Evolutionary conservation across 2,797 vertebrate genomes (phyloP).

Genomic region (Clarias laeviceps): DNA sequence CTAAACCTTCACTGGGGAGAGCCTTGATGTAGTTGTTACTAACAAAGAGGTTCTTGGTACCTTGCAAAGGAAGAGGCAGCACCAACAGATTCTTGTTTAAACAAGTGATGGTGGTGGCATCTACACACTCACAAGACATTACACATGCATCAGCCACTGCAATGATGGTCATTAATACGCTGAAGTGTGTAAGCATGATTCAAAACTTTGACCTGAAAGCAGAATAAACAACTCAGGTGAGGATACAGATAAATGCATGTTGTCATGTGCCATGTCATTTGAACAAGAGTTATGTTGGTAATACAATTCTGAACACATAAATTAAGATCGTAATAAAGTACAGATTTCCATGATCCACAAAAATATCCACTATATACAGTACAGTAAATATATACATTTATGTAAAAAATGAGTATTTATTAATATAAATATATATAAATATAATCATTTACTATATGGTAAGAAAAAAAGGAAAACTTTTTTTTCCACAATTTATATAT

Average conservation of each 20-base stretch:
- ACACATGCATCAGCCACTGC: conserved; percentile 59
- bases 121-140: conserved; percentile 57
- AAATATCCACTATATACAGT: neutral
- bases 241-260: neutral
- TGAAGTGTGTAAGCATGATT: conserved; percentile 52
- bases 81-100: conserved; percentile 47
- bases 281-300: neutral
- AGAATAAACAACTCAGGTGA: neutral
- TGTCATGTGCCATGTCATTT: neutral
- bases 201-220: conserved; percentile 23
- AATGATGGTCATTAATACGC: conserved; percentile 36
- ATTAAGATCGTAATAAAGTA: neutral
- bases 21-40: conserved; percentile 64
- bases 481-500: neutral
- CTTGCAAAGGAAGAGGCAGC: conserved; percentile 61
- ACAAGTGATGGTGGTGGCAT: conserved; percentile 58
- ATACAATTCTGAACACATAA: neutral
- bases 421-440: neutral
- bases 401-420: neutral
- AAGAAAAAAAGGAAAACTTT: neutral
- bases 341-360: too few relatives aligned
- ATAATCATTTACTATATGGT: too few relatives aligned
- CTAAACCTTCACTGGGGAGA: conserved; percentile 61
- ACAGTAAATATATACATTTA: neutral
- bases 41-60: conserved; percentile 57